A percentile compares a stretch with the other conserved stretches of the same genome.
Evolutionary conservation across 2,113 vertebrate species (phyloP).

Genomic region (Lanius ludovicianus): DNA sequence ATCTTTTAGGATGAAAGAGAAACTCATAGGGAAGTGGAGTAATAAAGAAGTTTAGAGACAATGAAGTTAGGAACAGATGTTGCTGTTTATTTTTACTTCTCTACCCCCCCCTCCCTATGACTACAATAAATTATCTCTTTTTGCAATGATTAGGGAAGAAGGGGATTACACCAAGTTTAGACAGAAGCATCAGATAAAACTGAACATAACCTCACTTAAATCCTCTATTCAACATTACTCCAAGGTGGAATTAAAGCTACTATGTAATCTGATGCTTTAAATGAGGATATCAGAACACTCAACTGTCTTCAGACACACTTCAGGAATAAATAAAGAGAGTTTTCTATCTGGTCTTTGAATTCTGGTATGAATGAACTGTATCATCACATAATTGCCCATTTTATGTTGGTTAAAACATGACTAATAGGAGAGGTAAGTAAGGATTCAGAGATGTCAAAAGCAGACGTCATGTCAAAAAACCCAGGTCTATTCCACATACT

Average conservation of each 20-base stretch:
- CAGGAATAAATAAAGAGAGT: not conserved
- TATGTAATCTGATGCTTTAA: not conserved
- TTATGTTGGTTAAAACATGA: not conserved
- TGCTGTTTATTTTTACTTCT: conserved; percentile 18
- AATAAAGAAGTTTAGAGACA: not conserved
- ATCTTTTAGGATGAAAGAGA: not conserved
- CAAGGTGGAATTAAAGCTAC: not conserved
- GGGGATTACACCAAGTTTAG: not conserved
- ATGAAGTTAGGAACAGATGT: not conserved
- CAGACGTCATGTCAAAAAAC: not conserved
- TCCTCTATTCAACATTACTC: not conserved
- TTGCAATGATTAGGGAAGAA: not conserved
- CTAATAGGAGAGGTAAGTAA: not conserved
- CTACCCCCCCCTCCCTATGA: not conserved
- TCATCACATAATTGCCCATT: not conserved
- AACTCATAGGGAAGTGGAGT: not conserved
- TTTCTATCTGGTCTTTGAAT: not conserved
- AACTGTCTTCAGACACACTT: not conserved
- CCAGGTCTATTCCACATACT: not conserved
- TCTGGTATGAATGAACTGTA: not conserved
- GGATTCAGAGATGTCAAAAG: not conserved
- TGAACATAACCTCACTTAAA: not conserved
- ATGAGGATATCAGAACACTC: not conserved
- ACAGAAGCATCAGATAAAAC: conserved; percentile 15
- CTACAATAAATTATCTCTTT: conserved; percentile 25